Percentiles rank a stretch among this genome's conserved stretches.
Evolutionary conservation across 2,888 invertebrate species (phyloP).

Genomic region (Smittia aterrima): DNA sequence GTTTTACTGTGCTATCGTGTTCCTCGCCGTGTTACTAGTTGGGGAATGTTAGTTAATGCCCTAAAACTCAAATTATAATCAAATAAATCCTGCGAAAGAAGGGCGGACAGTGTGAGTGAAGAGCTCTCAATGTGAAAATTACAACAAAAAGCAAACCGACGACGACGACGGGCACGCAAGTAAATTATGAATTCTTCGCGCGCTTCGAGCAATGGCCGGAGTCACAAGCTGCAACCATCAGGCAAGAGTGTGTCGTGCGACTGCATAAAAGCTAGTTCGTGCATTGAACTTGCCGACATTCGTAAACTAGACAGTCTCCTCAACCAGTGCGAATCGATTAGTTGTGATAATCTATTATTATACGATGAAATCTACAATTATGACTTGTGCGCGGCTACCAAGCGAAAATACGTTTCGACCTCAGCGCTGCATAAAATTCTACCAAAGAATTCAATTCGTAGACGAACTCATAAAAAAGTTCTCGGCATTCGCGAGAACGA

Average conservation of each 20-base stretch:
- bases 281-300: constrained; percentile 48
- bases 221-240: background rate
- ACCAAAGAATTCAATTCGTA: constrained; percentile 37
- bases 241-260: constrained; percentile 37
- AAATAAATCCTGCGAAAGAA: background rate
- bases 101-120: background rate
- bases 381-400: constrained; percentile 33
- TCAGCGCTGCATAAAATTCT: constrained; percentile 39
- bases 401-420: constrained; percentile 33
- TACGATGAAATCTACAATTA: constrained; percentile 40
- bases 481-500: constrained; percentile 37
- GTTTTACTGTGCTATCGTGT: constrained; percentile 2
- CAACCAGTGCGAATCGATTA: constrained; percentile 48
- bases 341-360: constrained; percentile 46
- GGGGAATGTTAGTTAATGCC: background rate
- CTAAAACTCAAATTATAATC: constrained; percentile 2
- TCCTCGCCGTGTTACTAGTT: background rate
- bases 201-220: background rate
- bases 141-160: background rate
- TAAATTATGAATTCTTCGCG: constrained; percentile 28
- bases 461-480: constrained; percentile 37
- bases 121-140: background rate
- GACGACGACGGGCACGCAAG: background rate
- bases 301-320: constrained; percentile 47
- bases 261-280: constrained; percentile 46